Conservation (phyloP, 2,797 vertebrate species). For the Gorsachius magnificus region DNA sequence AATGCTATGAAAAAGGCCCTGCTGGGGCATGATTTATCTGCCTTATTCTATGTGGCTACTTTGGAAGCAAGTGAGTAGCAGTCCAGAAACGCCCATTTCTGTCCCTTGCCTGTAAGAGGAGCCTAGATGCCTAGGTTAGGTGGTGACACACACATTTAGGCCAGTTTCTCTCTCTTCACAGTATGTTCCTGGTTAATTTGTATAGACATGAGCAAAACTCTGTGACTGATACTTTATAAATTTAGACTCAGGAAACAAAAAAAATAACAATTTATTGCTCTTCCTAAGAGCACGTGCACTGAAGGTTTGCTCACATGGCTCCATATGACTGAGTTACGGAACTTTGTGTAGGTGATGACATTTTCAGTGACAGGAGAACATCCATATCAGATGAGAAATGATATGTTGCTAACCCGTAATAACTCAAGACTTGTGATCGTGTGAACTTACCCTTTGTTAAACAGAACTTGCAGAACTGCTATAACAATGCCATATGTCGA, state of each 20-base stretch:
- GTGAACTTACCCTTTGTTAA: conserved; percentile 12
- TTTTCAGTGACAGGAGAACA: neutral
- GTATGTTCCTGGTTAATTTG: neutral
- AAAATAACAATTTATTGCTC: neutral
- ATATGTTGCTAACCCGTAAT: neutral
- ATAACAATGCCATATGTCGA: neutral
- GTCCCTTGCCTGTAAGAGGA: neutral
- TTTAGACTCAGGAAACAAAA: neutral
- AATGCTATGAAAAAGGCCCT: neutral
- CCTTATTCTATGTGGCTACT: neutral
- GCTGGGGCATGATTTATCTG: neutral
- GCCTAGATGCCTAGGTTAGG: neutral
- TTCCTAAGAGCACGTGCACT: neutral
- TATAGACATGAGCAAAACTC: neutral
- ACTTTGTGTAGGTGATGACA: conserved; percentile 5
- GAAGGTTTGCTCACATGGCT: neutral
- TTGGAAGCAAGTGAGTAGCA: neutral
- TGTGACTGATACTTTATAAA: neutral
- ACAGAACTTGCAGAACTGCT: neutral
- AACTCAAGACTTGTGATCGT: neutral
- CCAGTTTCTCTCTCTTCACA: neutral
- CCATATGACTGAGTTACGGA: neutral
- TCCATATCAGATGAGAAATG: neutral
- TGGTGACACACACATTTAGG: neutral
- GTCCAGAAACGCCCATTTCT: neutral